Base-by-base conservation (phyloP, 2,797 vertebrate genomes). In the Phoebastria nigripes region DNA sequence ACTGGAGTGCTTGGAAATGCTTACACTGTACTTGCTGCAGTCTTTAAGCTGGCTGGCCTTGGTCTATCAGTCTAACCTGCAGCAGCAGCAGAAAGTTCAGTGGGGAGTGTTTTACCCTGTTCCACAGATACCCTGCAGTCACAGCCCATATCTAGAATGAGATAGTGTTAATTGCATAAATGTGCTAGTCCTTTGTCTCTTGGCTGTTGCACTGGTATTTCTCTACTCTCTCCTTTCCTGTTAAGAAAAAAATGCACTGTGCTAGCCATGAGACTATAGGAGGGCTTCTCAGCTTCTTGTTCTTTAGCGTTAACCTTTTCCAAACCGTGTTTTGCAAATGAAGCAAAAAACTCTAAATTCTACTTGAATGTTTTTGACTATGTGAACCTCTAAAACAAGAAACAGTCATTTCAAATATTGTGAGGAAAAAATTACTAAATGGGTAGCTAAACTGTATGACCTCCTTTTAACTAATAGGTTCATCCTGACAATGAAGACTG, bases 401-500 rank as follows among this genome's bases (percentile, higher is more conserved):
- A 62, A 52, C 8, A 26, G 39, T 42, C 1, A 31, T 47, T 73
- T 70, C n/a, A 82, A 49, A 49, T 52, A 39, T 2, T 39, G 13
- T 26, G 55, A 84, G 21, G 47, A 37, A 39, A 51, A 20, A 39
- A 47, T 15, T 31, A 11, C 42, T 63, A 29, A 72, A 46, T 37
- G 24, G 15, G 12, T 63, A 90, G 71, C 79, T 78, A 73, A 92
- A 42, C 54, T 41, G 8, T 61, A 3, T 58, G 73, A 63, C 54
- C 21, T 88, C 49, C 71, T 91, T 87, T 76, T 87, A 81, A 35
- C 71, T 85, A 46, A 37, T 89, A 99, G 99, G 99, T 99, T 96
- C 99, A 99, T 94, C 99, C 99, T 54, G 99, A 99, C 93, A 99
- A 99, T 89, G 99, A 99, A 95, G 98, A 99, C 65, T 99, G 99